Evolutionary conservation across 1,140 invertebrate species (phyloP).

Genomic region (Nephotettix cincticeps): DNA sequence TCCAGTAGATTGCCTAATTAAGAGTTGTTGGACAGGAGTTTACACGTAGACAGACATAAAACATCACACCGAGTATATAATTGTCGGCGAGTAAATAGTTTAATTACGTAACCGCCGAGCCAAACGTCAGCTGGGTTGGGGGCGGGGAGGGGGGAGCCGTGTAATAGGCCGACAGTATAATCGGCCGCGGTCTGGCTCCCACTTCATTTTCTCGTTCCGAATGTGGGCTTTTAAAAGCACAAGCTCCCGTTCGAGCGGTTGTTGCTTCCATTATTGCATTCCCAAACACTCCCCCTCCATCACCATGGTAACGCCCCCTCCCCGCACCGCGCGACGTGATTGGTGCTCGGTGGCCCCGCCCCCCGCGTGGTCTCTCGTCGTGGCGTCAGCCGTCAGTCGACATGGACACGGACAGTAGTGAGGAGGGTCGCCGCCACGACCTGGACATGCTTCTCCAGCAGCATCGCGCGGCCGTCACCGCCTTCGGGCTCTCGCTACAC

Average conservation of each 20-base stretch:
- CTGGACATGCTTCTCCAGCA: constrained; percentile 34
- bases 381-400: not conserved
- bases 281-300: constrained; percentile 25
- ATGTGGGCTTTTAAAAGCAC: constrained; percentile 30
- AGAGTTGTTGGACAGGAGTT: not conserved
- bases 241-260: constrained; percentile 16
- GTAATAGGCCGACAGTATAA: constrained; percentile 22
- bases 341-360: constrained; percentile 13
- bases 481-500: constrained; percentile 18
- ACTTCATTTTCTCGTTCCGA: too few relatives aligned
- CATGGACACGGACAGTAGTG: constrained; percentile 35
- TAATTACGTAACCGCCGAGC: not conserved
- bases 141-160: not conserved
- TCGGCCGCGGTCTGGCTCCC: constrained; percentile 16
- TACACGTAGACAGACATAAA: not conserved
- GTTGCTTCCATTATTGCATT: constrained; percentile 33
- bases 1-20: not conserved
- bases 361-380: not conserved
- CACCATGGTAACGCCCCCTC: constrained; percentile 18
- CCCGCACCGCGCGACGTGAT: constrained; percentile 1
- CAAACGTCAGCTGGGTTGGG: not conserved
- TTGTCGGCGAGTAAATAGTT: constrained; percentile 6
- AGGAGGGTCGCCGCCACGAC: constrained; percentile 26
- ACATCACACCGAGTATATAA: not conserved
- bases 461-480: constrained; percentile 35